Evolutionary conservation across 2,888 invertebrate species (phyloP).

Genomic region (Drosophila anceps): DNA sequence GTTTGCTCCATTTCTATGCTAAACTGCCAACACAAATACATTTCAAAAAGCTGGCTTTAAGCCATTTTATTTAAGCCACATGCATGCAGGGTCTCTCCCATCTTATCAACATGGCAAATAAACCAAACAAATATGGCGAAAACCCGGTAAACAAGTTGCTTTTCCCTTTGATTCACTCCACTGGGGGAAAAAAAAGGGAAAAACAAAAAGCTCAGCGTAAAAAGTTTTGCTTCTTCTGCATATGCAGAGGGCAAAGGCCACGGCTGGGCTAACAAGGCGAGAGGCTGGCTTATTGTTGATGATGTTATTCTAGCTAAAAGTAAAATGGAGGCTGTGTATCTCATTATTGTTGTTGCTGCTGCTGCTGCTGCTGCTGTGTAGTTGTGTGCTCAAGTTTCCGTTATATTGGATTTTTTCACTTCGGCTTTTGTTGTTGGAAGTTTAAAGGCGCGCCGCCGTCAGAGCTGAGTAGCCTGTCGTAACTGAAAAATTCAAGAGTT

Average conservation of each 20-base stretch:
- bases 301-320: slow-evolving; percentile 34
- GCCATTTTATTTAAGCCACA: slow-evolving; percentile 9
- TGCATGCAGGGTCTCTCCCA: slow-evolving; percentile 7
- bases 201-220: slow-evolving; percentile 7
- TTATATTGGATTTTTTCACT: slow-evolving; percentile 48
- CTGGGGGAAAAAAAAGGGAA: slow-evolving; percentile 6
- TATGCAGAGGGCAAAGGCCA: slow-evolving; percentile 20
- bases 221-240: slow-evolving; percentile 41
- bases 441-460: slow-evolving; percentile 29
- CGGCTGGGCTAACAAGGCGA: not conserved
- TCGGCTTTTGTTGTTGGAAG: slow-evolving; percentile 13
- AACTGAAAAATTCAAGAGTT: slow-evolving; percentile 36
- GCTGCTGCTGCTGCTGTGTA: slow-evolving; percentile 16
- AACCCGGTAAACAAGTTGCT: slow-evolving; percentile 65
- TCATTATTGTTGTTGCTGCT: slow-evolving; percentile 35
- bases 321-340: slow-evolving; percentile 51
- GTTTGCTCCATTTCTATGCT: slow-evolving; percentile 2
- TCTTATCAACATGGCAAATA: slow-evolving; percentile 9
- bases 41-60: slow-evolving; percentile 20
- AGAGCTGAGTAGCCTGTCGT: slow-evolving; percentile 17
- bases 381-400: slow-evolving; percentile 17
- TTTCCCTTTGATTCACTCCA: slow-evolving; percentile 49
- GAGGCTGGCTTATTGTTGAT: slow-evolving; percentile 1
- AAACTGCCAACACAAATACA: slow-evolving; percentile 11
- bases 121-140: slow-evolving; percentile 35